phyloP scores from a whole-genome alignment of 2,888 invertebrate species.

The Leucania comma region DNA sequence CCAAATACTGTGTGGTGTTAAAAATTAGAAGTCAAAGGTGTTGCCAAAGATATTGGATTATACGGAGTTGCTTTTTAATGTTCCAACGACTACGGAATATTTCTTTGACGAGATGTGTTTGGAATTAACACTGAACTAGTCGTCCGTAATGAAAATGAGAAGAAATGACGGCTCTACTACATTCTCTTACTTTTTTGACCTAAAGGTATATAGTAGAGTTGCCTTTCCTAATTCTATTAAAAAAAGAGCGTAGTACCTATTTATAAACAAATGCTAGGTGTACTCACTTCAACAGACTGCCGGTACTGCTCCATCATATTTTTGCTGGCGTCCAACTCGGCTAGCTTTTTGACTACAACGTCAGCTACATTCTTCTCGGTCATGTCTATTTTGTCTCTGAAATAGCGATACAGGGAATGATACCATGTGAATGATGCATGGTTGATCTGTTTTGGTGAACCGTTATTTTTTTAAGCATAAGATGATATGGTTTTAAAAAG shows the following conservation, averaged over 20 bases:
- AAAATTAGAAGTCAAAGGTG: background rate
- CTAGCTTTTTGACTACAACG: constrained; percentile 86
- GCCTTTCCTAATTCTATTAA: background rate
- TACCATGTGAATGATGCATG: constrained; percentile 9
- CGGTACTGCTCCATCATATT: constrained; percentile 86
- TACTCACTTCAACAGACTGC: constrained; percentile 86
- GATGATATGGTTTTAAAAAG: background rate
- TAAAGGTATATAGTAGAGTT: background rate
- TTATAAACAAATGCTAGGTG: background rate
- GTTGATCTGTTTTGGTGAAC: too few relatives aligned
- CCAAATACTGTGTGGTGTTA: constrained; percentile 3
- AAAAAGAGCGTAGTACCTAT: background rate
- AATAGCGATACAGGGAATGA: constrained; percentile 64
- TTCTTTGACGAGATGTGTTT: background rate
- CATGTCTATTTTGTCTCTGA: constrained; percentile 86
- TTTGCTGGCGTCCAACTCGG: constrained; percentile 86
- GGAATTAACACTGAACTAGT: background rate
- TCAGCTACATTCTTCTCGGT: constrained; percentile 87
- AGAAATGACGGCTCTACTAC: background rate
- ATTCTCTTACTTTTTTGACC: background rate
- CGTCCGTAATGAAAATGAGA: background rate
- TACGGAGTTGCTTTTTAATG: background rate
- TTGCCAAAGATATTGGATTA: background rate
- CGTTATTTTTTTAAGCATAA: background rate
- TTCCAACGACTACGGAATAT: background rate